A percentile compares a stretch with the other conserved stretches of the same genome.
Conservation (phyloP, 2,113 vertebrate species). For the Lanius ludovicianus region DNA sequence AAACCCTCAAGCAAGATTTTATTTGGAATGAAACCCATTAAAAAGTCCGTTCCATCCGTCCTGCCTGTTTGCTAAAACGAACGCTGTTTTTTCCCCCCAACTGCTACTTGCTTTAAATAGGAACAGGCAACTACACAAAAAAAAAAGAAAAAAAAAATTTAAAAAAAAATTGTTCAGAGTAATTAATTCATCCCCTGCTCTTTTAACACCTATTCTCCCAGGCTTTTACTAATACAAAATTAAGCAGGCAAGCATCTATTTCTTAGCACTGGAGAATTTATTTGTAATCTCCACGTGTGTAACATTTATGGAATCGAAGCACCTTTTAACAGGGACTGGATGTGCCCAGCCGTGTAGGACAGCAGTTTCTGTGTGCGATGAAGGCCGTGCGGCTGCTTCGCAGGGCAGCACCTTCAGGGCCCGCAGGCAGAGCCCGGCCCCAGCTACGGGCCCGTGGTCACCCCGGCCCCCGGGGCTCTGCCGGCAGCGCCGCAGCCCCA, state of each 20-base stretch:
- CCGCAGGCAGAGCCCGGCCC: not conserved
- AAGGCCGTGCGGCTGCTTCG: not conserved
- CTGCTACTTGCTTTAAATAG: not conserved
- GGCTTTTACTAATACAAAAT: not conserved
- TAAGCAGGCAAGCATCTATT: not conserved
- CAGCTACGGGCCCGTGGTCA: fast-evolving
- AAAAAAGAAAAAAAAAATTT: not conserved
- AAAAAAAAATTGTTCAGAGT: not conserved
- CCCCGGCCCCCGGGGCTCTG: not conserved
- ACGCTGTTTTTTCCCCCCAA: not conserved
- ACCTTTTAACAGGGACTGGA: not conserved
- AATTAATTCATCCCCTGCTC: not conserved
- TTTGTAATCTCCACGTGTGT: not conserved
- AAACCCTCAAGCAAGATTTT: not conserved
- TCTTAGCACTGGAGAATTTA: not conserved
- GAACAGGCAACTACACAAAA: not conserved
- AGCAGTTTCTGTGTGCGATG: not conserved
- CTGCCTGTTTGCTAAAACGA: not conserved
- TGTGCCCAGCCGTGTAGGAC: too few relatives aligned
- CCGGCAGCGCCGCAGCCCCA: too few relatives aligned
- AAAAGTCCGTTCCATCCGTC: not conserved
- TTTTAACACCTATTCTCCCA: not conserved
- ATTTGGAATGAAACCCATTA: not conserved
- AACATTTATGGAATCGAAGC: not conserved
- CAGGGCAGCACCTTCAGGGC: not conserved